Evolutionary conservation across 2,888 invertebrate genomes (phyloP), one percentile per base, ranked within the genome.

Genomic region (Aphodius sticticus): DNA sequence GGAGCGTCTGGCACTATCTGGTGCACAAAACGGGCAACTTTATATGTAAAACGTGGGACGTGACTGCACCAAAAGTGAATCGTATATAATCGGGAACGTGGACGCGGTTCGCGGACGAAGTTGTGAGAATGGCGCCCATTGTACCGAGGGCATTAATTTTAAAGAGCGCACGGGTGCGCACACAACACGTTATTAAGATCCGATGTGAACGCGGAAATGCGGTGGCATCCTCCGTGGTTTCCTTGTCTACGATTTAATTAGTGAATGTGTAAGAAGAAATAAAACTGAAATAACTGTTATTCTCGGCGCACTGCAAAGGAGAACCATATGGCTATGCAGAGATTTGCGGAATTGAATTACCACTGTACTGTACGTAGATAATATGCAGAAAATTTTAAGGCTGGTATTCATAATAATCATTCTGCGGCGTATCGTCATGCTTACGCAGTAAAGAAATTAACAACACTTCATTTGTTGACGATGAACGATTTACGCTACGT

Each of bases 1-100:
- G 53, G 12, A 12, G 4, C 53, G 53, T 53, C 53, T 53, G 53
- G 53, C 12, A 53, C 9, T 53, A 53, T 53, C 53, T 53, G 53
- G 53, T 53, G 53, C 53, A 3, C 53, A 53, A 53, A 53, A 53
- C 53, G 53, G 26, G 53, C 53, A 53, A 53, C 53, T 53, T 53
- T 53, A 53, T 53, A 53, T 53, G 53, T 53, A 53, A 53, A 53
- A 53, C 53, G 53, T 53, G 53, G 53, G 53, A 53, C 53, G 53
- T 53, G 53, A 53, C 9, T 53, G 53, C 53, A 53, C 53, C 53
- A 53, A 53, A 53, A 53, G 53, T 53, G 53, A 53, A 53, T 53
- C 53, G 53, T 53, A 53, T 53, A 53, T 53, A 53, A 53, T 53
- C 53, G 53, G 53, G 12, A 53, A 7, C 53, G 53, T 53, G 53